A percentile compares a stretch with the other conserved stretches of the same genome.
phyloP scores from a whole-genome alignment of 2,113 vertebrate genomes.

The Oryctolagus cuniculus region DNA sequence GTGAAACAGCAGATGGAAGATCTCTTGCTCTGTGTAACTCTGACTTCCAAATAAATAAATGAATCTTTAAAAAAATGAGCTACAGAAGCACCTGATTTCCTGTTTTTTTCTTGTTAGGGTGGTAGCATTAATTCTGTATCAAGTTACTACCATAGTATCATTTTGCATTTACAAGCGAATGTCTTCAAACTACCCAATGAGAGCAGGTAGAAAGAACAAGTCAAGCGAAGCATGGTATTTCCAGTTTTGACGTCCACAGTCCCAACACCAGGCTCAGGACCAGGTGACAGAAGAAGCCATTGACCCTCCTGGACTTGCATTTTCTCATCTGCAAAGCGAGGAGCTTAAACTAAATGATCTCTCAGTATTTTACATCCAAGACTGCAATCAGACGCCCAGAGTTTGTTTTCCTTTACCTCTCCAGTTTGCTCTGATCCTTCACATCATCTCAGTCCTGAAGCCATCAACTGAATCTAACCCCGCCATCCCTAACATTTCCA shows the following conservation, averaged over 20 bases:
- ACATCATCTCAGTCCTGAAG: background rate
- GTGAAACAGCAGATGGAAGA: no score
- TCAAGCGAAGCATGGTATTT: background rate
- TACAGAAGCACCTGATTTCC: background rate
- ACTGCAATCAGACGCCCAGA: background rate
- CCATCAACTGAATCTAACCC: background rate
- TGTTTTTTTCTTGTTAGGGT: background rate
- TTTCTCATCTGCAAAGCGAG: background rate
- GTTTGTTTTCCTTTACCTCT: constrained; percentile 8
- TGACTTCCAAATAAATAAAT: no score
- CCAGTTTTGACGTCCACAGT: background rate
- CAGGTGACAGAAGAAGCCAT: background rate
- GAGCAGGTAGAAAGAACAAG: background rate
- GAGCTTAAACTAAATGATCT: constrained; percentile 19
- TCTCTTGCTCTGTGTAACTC: no score
- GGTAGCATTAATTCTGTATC: background rate
- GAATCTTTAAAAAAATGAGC: background rate
- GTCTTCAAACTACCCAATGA: background rate
- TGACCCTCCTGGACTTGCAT: background rate
- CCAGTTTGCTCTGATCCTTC: constrained; percentile 33
- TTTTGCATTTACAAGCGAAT: constrained; percentile 49
- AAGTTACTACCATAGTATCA: background rate
- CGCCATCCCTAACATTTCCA: constrained; percentile 14
- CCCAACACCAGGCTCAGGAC: background rate
- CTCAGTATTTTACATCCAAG: background rate